Evolutionary conservation across 2,113 vertebrate species (phyloP).

Genomic region (Pimephales promelas): DNA sequence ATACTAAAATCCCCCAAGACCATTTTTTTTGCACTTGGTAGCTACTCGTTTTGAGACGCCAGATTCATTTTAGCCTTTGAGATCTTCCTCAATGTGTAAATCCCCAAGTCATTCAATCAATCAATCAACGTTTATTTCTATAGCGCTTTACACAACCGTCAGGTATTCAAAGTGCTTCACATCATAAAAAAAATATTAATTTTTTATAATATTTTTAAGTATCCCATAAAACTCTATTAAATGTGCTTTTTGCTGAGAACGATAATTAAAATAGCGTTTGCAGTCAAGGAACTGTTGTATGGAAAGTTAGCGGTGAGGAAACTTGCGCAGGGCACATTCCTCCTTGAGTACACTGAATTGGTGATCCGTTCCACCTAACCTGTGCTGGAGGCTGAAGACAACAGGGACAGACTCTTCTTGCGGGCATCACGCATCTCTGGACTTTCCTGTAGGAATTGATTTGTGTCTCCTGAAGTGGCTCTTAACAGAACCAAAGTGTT

Average conservation of each 20-base stretch:
- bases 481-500: constrained; percentile 18
- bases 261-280: not conserved
- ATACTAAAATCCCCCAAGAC: not conserved
- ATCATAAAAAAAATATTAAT: no score
- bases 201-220: no score
- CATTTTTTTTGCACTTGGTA: not conserved
- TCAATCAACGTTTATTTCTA: no score
- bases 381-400: constrained; percentile 15
- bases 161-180: no score
- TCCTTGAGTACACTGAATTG: not conserved
- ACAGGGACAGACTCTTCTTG: not conserved
- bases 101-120: no score
- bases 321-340: constrained; percentile 13
- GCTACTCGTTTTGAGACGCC: not conserved
- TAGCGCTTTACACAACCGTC: no score
- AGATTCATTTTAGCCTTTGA: not conserved
- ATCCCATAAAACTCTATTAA: not conserved
- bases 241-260: not conserved
- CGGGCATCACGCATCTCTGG: not conserved
- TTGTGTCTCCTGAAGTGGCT: not conserved
- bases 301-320: constrained; percentile 21
- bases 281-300: not conserved
- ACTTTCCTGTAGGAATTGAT: not conserved
- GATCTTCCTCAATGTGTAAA: not conserved
- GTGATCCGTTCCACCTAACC: constrained; percentile 28